Base-by-base conservation (phyloP, 2,888 invertebrate genomes). In the Meteorus cinctellus region DNA sequence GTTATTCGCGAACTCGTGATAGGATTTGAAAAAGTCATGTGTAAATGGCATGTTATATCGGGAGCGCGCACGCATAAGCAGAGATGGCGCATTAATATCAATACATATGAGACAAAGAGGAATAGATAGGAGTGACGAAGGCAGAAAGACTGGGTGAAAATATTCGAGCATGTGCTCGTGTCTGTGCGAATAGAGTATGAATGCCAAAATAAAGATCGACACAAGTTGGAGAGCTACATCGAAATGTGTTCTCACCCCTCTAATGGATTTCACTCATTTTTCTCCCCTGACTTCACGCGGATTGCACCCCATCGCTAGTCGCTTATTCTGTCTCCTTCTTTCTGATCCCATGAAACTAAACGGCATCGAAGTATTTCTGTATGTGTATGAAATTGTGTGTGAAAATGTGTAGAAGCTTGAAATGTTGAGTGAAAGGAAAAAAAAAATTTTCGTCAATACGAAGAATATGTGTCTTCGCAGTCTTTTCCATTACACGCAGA, bases 211-310 rank as follows among this genome's bases (percentile, higher is more conserved):
- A 74, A 70, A 79, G 82, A 86, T 86, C 84, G 84, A 84, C 84
- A 79, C 81, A 85, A 86, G 86, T 87, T 84, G 85, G 65, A 36
- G 82, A 85, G 80, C 75, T 68, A 72, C 62, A 78, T 69, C 65
- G 70, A 76, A 67, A 76, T 78, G 78, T 75, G 78, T 70, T 74
- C 74, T 72, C 73, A 72, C 80, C 81, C 82, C 81, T 80, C 81
- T 82, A 82, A 82, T 82, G 89, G 89, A 89, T 89, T 89, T 89
- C 87, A 86, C 89, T 89, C 89, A 89, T 89, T 89, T 89, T 89
- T 89, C 89, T 89, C 87, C 86, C 86, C 84, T 84, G 81, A 83
- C 83, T 83, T 82, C 83, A 81, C 82, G 82, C 82, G 83, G 81
- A 82, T 82, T 82, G 74, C 63, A 2, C 55, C 55, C 55, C 55